A percentile compares a stretch with the other conserved stretches of the same genome.
These are phyloP conservation scores for Harpalus rubripes DNA, from an alignment of 2,888 invertebrate species.

Conservation along the genomic window DNA sequence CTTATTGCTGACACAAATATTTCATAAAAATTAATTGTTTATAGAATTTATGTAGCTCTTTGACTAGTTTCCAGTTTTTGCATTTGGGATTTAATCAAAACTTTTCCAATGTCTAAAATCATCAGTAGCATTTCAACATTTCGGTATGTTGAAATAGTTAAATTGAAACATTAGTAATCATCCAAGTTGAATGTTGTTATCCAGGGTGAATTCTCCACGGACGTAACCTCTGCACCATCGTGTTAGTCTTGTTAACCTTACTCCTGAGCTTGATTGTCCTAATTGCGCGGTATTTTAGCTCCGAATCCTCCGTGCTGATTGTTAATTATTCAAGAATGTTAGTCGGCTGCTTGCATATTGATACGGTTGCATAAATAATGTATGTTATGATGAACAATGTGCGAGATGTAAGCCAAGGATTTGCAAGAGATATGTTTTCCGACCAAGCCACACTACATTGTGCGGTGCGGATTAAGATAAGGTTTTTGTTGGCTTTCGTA, in stretches of 20 bases:
- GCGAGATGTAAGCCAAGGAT: slow-evolving; percentile 22
- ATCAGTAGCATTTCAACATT: no score
- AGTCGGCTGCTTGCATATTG: slow-evolving; percentile 50
- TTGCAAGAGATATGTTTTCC: slow-evolving; percentile 48
- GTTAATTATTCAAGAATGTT: slow-evolving; percentile 59
- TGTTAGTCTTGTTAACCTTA: slow-evolving; percentile 23
- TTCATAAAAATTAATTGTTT: no score
- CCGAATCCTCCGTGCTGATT: slow-evolving; percentile 26
- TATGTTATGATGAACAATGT: slow-evolving; percentile 51
- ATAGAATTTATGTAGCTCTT: no score
- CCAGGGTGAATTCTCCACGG: background rate
- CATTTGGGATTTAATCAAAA: no score
- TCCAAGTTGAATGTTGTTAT: background rate
- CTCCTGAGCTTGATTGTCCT: slow-evolving; percentile 36
- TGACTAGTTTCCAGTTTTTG: no score
- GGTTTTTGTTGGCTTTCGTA: slow-evolving; percentile 27
- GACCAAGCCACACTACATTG: background rate
- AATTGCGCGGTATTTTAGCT: slow-evolving; percentile 43
- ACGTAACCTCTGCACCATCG: slow-evolving; percentile 14
- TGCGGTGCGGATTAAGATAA: slow-evolving; percentile 24
- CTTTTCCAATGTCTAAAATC: no score
- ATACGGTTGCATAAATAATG: slow-evolving; percentile 48
- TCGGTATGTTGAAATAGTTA: no score
- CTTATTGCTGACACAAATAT: no score
- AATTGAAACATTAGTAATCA: no score